Evolutionary conservation across 2,113 vertebrate genomes (phyloP).

Genomic region (Tachycineta bicolor): DNA sequence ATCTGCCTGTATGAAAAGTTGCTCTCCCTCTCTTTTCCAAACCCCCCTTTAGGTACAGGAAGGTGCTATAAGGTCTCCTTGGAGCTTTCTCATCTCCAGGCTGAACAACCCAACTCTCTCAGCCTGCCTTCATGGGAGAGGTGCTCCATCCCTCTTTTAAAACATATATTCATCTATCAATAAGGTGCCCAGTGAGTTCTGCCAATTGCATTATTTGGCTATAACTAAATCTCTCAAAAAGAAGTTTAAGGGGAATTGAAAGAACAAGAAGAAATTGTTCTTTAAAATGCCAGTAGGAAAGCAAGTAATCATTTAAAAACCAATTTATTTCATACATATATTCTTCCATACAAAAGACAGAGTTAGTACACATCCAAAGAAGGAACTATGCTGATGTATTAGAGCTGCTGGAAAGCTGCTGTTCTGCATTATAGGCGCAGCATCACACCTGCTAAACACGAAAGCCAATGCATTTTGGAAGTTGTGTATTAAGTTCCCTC

Average conservation of each 20-base stretch:
- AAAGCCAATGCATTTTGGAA: neutral
- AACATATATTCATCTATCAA: neutral
- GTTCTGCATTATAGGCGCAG: neutral
- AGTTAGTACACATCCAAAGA: neutral
- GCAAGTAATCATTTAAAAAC: neutral
- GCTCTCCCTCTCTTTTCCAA: neutral
- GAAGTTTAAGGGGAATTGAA: neutral
- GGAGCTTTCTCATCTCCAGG: neutral
- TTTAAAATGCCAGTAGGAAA: constrained; percentile 8
- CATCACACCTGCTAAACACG: neutral
- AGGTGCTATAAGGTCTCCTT: neutral
- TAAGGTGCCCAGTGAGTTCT: neutral
- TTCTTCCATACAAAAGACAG: neutral
- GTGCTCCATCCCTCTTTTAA: neutral
- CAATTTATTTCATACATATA: neutral
- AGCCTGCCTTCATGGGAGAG: neutral
- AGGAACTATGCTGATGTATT: neutral
- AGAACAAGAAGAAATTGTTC: neutral
- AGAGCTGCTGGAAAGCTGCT: neutral
- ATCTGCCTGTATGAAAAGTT: neutral
- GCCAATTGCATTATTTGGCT: neutral
- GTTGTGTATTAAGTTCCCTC: neutral
- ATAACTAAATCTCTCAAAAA: neutral
- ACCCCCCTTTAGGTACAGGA: neutral
- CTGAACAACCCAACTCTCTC: neutral